phyloP scores from a whole-genome alignment of 2,888 invertebrate genomes.

The Conchocele bisecta region DNA sequence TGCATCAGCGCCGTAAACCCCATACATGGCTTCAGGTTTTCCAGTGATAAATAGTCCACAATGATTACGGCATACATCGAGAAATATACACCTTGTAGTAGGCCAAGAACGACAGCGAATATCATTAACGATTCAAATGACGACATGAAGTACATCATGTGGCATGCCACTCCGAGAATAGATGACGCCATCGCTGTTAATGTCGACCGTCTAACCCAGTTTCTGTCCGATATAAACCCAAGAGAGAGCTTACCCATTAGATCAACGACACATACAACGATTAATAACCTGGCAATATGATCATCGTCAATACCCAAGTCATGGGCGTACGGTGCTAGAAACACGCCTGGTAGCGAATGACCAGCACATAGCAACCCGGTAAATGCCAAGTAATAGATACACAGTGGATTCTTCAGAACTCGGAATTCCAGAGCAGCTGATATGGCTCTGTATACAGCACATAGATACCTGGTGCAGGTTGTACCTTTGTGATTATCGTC shows the following conservation, averaged over 20 bases:
- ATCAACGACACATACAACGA: neutral
- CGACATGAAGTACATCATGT: neutral
- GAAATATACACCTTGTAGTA: slow-evolving; percentile 3
- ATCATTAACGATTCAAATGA: neutral
- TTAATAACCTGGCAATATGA: neutral
- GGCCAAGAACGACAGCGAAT: neutral
- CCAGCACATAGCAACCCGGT: slow-evolving; percentile 1
- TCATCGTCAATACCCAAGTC: neutral
- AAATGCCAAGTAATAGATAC: neutral
- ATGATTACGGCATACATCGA: neutral
- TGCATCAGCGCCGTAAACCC: neutral
- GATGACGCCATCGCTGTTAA: neutral
- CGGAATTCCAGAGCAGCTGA: neutral
- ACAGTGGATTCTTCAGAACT: neutral
- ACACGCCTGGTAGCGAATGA: neutral
- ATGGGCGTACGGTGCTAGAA: slow-evolving; percentile 1
- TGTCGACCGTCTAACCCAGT: neutral
- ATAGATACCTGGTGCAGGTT: no score
- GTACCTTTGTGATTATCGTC: no score
- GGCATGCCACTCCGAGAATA: neutral
- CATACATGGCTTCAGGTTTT: neutral
- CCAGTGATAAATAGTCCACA: slow-evolving; percentile 5
- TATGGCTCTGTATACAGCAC: no score
- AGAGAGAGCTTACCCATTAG: neutral
- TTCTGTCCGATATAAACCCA: slow-evolving; percentile 10